These are phyloP conservation scores for Aporrectodea caliginosa DNA, from an alignment of 1,140 invertebrate species.

Conservation along the genomic window DNA sequence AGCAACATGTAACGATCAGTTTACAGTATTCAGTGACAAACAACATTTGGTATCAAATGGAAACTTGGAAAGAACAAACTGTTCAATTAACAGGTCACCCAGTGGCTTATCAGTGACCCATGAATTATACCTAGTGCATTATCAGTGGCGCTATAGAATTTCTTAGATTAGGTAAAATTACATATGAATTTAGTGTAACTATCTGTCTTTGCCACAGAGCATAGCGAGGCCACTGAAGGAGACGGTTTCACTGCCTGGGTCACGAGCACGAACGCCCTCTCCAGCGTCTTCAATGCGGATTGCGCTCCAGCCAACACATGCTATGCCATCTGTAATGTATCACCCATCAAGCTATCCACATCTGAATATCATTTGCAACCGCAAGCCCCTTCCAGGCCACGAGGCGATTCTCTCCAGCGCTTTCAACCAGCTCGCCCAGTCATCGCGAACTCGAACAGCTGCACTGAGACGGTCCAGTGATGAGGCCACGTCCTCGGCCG, in stretches of 20 bases:
- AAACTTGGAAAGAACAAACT: too few species aligned
- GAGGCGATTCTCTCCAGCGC: background rate
- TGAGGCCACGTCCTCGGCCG: background rate
- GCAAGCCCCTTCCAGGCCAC: background rate
- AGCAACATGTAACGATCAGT: too few species aligned
- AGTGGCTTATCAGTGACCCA: too few species aligned
- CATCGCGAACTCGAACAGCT: background rate
- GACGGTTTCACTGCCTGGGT: conserved; percentile 18
- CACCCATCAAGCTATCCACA: background rate
- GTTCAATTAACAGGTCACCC: too few species aligned
- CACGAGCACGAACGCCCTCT: conserved; percentile 6
- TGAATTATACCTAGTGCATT: too few species aligned
- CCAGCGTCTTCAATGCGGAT: conserved; percentile 1
- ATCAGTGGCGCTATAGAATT: too few species aligned
- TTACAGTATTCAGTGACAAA: too few species aligned
- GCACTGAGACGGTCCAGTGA: background rate
- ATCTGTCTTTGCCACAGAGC: background rate
- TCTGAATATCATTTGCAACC: background rate
- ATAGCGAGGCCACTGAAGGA: conserved; percentile 11
- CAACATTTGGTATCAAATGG: too few species aligned
- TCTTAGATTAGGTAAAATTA: too few species aligned
- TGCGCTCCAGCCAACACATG: background rate
- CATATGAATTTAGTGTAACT: too few species aligned
- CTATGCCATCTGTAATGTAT: background rate
- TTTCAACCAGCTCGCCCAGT: background rate